Evolutionary conservation across 2,113 vertebrate species (phyloP), one percentile per base, ranked within the genome.

Genomic region (Pelusios castaneus): DNA sequence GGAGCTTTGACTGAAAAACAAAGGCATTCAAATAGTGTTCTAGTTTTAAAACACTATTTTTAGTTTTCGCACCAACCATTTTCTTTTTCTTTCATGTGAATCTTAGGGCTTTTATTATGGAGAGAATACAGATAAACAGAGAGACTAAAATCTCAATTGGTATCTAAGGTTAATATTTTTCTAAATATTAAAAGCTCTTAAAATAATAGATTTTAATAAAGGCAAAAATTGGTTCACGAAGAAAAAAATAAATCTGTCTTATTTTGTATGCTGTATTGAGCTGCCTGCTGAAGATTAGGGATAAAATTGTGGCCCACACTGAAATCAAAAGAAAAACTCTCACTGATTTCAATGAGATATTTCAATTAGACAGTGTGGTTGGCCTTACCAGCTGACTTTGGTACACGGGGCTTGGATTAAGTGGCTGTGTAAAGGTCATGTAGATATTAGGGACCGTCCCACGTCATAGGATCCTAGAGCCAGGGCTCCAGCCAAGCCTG

Each of bases 71-170:
- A 91, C 43, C 51, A 1, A 10, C 21, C 0, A 0, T 5, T 82
- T 60, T 25, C 11, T 58, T 31, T 43, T 56, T 34, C n/a, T 14
- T 56, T 24, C 1, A 0, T 1, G 38, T 47, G 60, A n/a, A 14
- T 38, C 63, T 38, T 38, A 70, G 22, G 38, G 3, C 25, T 78
- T 90, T 89, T 67, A 51, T 63, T 63, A 22, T 25, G 7, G 82
- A 51, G 88, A 41, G 78, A 27, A 55, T 63, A 1, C 63, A 83
- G 87, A 67, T 78, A 52, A 55, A n/a, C 49, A 14, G 51, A 87
- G 60, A 85, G 24, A 79, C 6, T 87, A 60, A 24, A 14, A 49
- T 80, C 88, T 82, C 11, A 82, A 38, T 70, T 38, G n/a, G 3
- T 52, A 1, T 89, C 89, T 85, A 12, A 80, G 82, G 54, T 49